Conservation (phyloP, 2,113 vertebrate species). For the Glaucidium brasilianum region DNA sequence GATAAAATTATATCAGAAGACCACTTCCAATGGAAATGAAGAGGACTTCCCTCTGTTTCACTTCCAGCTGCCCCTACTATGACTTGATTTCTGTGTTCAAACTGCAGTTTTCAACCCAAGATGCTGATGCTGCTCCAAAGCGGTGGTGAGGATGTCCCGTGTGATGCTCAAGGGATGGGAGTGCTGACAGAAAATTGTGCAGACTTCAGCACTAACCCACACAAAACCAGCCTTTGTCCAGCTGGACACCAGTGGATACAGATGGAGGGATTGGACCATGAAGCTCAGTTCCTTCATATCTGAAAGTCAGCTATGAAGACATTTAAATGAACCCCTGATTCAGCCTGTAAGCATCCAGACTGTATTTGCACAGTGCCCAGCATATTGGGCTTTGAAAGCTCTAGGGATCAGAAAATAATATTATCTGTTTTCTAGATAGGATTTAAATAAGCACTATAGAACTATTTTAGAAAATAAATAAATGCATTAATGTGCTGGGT, state of each 20-base stretch:
- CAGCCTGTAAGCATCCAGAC: neutral
- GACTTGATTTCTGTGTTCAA: neutral
- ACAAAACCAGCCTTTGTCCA: neutral
- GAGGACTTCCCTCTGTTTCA: neutral
- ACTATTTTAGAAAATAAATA: slow-evolving; percentile 28
- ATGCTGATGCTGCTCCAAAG: neutral
- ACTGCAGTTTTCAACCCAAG: neutral
- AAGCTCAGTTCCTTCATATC: neutral
- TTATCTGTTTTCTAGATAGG: neutral
- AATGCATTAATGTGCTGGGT: slow-evolving; percentile 8
- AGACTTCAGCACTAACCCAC: neutral
- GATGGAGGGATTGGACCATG: neutral
- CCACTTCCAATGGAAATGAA: neutral
- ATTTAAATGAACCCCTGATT: neutral
- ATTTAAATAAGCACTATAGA: neutral
- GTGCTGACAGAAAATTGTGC: neutral
- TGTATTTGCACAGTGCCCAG: neutral
- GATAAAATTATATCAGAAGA: neutral
- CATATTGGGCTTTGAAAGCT: neutral
- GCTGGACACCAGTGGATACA: neutral
- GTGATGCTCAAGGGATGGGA: neutral
- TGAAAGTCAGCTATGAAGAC: neutral
- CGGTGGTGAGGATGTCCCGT: neutral
- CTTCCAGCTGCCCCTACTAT: neutral
- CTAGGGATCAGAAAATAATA: neutral